phyloP scores from a whole-genome alignment of 2,888 invertebrate genomes.

The Euclidia mi region DNA sequence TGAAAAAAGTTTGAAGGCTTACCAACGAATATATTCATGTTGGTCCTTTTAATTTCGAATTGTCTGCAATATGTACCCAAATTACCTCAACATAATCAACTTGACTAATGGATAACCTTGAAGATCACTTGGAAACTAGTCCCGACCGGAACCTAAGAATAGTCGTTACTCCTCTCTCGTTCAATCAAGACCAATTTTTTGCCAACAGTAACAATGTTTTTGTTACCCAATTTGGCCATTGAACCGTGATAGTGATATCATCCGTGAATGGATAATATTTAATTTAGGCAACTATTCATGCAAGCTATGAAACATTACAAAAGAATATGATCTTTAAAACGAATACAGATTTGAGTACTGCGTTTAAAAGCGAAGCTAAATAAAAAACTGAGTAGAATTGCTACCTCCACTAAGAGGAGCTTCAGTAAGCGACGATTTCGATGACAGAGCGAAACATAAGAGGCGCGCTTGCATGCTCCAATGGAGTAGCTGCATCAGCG shows the following conservation, averaged over 20 bases:
- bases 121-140: constrained; percentile 31
- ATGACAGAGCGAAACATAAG: constrained; percentile 35
- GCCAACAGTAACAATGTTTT: constrained; percentile 39
- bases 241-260: constrained; percentile 56
- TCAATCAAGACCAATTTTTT: constrained; percentile 49
- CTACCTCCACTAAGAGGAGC: constrained; percentile 11
- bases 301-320: background rate
- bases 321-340: background rate
- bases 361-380: background rate
- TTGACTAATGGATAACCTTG: constrained; percentile 40
- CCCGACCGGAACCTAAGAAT: constrained; percentile 31
- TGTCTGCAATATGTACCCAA: background rate
- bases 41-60: no score
- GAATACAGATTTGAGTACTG: background rate
- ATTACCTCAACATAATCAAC: background rate
- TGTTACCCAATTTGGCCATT: constrained; percentile 53
- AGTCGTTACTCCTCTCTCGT: constrained; percentile 24
- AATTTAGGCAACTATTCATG: constrained; percentile 16
- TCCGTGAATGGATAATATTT: constrained; percentile 35
- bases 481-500: constrained; percentile 57
- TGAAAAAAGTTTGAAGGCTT: no score
- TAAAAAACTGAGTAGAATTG: constrained; percentile 12
- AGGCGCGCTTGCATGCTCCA: constrained; percentile 32
- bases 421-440: constrained; percentile 22
- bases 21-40: no score